These are phyloP conservation scores for Bufotes viridis DNA, from an alignment of 2,797 vertebrate genomes.

Conservation along the genomic window DNA sequence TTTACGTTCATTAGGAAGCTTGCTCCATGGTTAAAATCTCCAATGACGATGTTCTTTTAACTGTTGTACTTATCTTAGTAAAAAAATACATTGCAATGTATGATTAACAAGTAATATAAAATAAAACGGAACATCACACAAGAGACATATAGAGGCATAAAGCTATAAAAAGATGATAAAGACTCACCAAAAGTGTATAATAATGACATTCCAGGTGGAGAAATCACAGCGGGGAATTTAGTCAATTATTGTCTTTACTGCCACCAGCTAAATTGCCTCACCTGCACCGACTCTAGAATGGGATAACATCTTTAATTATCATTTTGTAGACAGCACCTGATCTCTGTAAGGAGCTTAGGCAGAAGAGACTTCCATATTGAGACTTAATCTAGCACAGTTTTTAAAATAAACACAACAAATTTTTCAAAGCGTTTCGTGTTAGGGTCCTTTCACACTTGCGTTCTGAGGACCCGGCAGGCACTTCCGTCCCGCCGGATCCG, in stretches of 20 bases:
- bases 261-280: neutral
- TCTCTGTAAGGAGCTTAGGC: constrained; percentile 13
- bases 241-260: constrained; percentile 1
- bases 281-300: neutral
- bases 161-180: neutral
- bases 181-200: neutral
- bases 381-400: neutral
- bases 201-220: neutral
- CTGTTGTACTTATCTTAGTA: neutral
- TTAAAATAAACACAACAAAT: neutral
- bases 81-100: neutral
- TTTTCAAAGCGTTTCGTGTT: neutral
- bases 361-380: neutral
- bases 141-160: neutral
- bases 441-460: no score
- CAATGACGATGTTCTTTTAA: neutral
- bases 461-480: no score
- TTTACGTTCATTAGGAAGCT: neutral
- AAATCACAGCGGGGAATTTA: neutral
- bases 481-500: no score
- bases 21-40: neutral
- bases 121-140: neutral
- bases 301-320: constrained; percentile 43
- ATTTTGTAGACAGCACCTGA: constrained; percentile 28
- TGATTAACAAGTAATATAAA: neutral